Conservation (phyloP, 2,113 vertebrate genomes). For the Ursus arctos region DNA sequence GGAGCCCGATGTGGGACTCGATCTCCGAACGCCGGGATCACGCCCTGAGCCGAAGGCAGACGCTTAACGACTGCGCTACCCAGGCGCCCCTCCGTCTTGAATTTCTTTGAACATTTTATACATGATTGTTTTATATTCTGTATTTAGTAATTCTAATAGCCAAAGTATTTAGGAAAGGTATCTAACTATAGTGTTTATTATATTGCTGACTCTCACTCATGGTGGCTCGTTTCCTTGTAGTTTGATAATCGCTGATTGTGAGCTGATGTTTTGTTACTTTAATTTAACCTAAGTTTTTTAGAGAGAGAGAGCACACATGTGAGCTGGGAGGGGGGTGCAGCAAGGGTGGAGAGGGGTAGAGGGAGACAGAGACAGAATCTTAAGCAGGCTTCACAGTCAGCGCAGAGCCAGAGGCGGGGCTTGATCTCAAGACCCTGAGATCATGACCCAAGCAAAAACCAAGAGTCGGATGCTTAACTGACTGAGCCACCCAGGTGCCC, state of each 20-base stretch:
- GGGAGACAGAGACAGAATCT: neutral
- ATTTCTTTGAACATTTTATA: constrained; percentile 6
- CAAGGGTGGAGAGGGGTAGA: neutral
- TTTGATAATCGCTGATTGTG: neutral
- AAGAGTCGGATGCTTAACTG: neutral
- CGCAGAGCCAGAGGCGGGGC: neutral
- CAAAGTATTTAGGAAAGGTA: neutral
- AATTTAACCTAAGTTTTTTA: neutral
- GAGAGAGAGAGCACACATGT: neutral
- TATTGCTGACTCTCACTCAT: neutral
- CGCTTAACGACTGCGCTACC: too few species aligned
- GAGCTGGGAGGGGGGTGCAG: neutral
- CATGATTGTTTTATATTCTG: neutral
- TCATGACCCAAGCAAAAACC: neutral
- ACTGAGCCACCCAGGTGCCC: neutral
- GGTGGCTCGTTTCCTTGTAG: neutral
- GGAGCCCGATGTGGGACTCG: too few species aligned
- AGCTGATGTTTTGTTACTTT: neutral
- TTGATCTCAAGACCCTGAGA: neutral
- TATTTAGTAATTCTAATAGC: neutral
- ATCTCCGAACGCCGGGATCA: too few species aligned
- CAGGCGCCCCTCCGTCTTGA: neutral
- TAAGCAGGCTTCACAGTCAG: neutral
- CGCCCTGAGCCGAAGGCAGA: too few species aligned
- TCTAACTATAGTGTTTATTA: neutral